Percentiles rank a stretch among this genome's conserved stretches.
These are phyloP conservation scores for Centroberyx gerrardi DNA, from an alignment of 2,797 vertebrate species.

Conservation along the genomic window DNA sequence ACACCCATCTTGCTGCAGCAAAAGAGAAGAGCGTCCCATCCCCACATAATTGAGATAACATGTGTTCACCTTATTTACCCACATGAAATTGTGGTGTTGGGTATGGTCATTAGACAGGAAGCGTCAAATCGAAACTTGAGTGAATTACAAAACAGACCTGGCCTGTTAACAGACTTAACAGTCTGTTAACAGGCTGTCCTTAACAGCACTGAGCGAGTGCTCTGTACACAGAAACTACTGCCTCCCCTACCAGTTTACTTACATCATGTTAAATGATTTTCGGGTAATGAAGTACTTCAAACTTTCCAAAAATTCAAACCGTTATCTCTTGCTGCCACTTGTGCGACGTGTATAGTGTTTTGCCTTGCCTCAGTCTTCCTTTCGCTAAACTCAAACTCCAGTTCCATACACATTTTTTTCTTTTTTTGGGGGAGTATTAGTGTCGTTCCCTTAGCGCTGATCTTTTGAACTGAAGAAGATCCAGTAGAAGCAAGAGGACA, in stretches of 20 bases:
- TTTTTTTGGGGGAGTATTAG: neutral
- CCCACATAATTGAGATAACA: no score
- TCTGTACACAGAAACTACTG: no score
- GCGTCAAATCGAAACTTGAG: neutral
- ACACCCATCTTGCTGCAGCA: no score
- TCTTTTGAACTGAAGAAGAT: constrained; percentile 18
- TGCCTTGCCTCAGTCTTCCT: neutral
- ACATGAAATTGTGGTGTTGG: neutral
- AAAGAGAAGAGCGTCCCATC: no score
- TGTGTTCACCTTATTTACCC: no score
- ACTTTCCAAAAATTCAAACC: neutral
- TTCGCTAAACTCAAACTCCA: neutral
- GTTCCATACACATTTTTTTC: neutral
- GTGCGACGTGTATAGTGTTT: no score
- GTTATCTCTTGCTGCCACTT: no score
- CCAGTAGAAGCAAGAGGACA: neutral
- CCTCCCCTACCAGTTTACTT: no score
- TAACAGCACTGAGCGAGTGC: no score
- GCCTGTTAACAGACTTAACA: no score
- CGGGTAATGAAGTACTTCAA: neutral
- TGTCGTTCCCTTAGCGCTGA: neutral
- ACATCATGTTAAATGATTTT: neutral
- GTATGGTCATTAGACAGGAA: neutral
- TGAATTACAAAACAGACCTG: no score
- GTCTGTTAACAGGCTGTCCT: no score